Evolutionary conservation across 2,797 vertebrate species (phyloP).

Genomic region (Liparis tanakae): DNA sequence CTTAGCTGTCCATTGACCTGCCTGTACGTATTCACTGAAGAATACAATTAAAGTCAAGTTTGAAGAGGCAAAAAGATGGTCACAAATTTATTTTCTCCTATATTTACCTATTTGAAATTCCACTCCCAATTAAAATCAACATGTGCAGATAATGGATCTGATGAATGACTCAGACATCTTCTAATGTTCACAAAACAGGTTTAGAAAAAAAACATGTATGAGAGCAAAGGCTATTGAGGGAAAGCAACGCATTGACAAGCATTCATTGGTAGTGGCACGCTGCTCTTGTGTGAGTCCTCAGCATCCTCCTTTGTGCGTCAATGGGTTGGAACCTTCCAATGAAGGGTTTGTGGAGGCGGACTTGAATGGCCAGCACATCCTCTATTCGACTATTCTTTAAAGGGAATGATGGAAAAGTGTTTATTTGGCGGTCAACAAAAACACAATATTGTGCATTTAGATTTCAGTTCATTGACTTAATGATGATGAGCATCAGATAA

Average conservation of each 20-base stretch:
- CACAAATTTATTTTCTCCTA: neutral
- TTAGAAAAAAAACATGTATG: neutral
- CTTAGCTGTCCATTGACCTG: neutral
- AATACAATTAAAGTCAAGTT: neutral
- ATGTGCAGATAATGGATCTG: neutral
- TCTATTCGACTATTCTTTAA: slow-evolving; percentile 1
- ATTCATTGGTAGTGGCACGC: neutral
- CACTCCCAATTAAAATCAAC: neutral
- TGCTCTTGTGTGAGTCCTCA: slow-evolving; percentile 9
- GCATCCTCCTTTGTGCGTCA: neutral
- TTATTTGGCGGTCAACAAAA: neutral
- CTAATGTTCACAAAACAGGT: neutral
- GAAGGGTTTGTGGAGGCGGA: neutral
- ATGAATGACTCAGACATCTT: neutral
- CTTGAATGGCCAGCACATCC: neutral
- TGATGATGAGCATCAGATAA: neutral
- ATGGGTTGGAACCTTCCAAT: neutral
- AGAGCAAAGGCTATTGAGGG: neutral
- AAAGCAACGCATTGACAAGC: neutral
- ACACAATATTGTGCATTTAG: neutral
- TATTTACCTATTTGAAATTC: neutral
- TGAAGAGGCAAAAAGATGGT: neutral
- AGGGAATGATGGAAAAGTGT: neutral
- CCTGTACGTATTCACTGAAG: neutral
- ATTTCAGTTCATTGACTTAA: slow-evolving; percentile 7